Evolutionary conservation across 2,888 invertebrate genomes (phyloP).

Genomic region (Odontocerum albicorne): DNA sequence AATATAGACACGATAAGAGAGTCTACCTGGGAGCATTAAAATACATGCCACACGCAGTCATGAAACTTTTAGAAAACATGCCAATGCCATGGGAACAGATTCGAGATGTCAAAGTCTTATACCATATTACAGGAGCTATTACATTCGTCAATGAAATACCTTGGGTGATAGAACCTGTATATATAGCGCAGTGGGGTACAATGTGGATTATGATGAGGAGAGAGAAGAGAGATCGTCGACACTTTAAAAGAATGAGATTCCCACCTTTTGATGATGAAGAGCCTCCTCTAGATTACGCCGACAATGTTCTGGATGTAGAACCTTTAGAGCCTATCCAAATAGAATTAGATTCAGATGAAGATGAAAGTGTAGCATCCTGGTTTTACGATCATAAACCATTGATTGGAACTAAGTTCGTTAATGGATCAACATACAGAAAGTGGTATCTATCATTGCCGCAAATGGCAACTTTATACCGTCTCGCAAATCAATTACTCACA

Average conservation of each 20-base stretch:
- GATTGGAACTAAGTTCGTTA: constrained; percentile 89
- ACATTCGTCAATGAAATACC: constrained; percentile 99
- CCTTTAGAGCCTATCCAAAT: constrained; percentile 99
- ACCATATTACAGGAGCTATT: constrained; percentile 99
- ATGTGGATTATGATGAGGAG: constrained; percentile 99
- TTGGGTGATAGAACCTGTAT: constrained; percentile 98
- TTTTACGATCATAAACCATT: constrained; percentile 98
- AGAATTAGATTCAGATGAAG: constrained; percentile 95
- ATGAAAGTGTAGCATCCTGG: constrained; percentile 89
- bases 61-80: constrained; percentile 99
- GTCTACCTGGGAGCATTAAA: constrained; percentile 98
- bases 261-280: constrained; percentile 99
- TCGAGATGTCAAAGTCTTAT: constrained; percentile 94
- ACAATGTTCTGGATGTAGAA: constrained; percentile 98
- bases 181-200: constrained; percentile 99
- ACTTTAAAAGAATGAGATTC: constrained; percentile 99
- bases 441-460: constrained; percentile 97
- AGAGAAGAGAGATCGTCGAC: constrained; percentile 97
- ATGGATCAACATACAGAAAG: constrained; percentile 94
- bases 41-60: constrained; percentile 99
- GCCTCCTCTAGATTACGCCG: constrained; percentile 98
- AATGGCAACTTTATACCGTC: constrained; percentile 95
- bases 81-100: constrained; percentile 99
- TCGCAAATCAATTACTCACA: constrained; percentile 96
- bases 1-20: constrained; percentile 97